Conservation (phyloP, 1,140 invertebrate genomes). For the Ceratitis capitata region DNA sequence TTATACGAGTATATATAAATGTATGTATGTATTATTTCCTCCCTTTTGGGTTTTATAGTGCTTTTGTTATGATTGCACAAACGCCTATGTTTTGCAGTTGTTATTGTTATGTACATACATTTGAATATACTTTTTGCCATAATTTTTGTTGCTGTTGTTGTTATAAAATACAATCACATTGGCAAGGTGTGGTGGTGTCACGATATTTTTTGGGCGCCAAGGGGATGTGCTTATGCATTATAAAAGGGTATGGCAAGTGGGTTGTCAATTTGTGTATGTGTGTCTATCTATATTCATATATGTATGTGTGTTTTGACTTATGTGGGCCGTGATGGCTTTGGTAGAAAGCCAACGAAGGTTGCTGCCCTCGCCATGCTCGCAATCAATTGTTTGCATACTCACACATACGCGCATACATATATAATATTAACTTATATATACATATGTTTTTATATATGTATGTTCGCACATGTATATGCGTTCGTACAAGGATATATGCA, state of each 20-base stretch:
- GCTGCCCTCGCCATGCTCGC: constrained; percentile 22
- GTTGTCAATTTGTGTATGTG: neutral
- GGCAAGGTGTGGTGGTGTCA: neutral
- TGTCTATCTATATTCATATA: neutral
- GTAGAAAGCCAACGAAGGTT: constrained; percentile 30
- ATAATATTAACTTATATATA: neutral
- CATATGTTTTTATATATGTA: neutral
- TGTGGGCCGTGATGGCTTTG: neutral
- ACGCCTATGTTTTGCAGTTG: neutral
- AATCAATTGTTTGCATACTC: neutral
- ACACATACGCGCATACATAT: neutral
- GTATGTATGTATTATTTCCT: no score
- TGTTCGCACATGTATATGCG: neutral
- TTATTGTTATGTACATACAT: neutral
- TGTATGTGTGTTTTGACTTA: neutral
- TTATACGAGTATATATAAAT: no score
- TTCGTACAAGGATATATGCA: neutral
- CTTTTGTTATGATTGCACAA: neutral
- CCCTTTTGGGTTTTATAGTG: neutral
- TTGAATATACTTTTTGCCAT: neutral
- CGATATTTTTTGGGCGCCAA: neutral
- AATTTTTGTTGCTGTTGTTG: neutral
- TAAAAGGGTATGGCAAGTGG: constrained; percentile 12
- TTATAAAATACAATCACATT: constrained; percentile 18
- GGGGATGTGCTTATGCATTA: neutral